Evolutionary conservation across 92 coral and sea anemone species (phyloP).

Genomic region (Plumapathes pennacea): DNA sequence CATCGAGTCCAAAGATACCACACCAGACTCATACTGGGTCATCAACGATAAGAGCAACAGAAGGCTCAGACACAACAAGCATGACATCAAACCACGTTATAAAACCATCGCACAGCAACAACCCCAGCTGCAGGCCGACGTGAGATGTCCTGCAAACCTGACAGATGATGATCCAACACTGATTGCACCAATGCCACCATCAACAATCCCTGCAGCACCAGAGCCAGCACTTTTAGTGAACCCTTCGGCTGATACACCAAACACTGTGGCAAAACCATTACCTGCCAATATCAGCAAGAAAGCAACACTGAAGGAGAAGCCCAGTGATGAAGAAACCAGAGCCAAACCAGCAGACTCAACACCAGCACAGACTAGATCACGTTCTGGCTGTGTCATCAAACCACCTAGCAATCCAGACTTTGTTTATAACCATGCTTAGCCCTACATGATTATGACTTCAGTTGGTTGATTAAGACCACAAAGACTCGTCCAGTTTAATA

Average conservation of each 20-base stretch:
- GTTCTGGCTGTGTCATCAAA: constrained; percentile 47
- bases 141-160: neutral
- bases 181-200: neutral
- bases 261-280: constrained; percentile 1
- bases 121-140: constrained; percentile 5
- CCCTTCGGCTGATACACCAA: constrained; percentile 2
- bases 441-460: neutral
- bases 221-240: constrained; percentile 2
- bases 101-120: constrained; percentile 38
- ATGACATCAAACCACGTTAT: constrained; percentile 63
- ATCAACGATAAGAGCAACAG: constrained; percentile 35
- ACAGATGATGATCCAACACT: constrained; percentile 4
- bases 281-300: constrained; percentile 2
- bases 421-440: constrained; percentile 10
- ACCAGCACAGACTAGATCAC: constrained; percentile 31
- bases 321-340: constrained; percentile 3
- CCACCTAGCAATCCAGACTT: constrained; percentile 45
- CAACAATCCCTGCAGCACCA: constrained; percentile 3
- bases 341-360: constrained; percentile 32
- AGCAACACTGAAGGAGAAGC: neutral
- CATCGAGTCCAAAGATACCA: constrained; percentile 34
- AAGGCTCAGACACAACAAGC: constrained; percentile 43
- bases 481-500: neutral
- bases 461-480: neutral
- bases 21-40: constrained; percentile 74